Percentiles rank a stretch among this genome's conserved stretches.
Evolutionary conservation across 1,140 invertebrate genomes (phyloP).

Genomic region (Magallana gigas): DNA sequence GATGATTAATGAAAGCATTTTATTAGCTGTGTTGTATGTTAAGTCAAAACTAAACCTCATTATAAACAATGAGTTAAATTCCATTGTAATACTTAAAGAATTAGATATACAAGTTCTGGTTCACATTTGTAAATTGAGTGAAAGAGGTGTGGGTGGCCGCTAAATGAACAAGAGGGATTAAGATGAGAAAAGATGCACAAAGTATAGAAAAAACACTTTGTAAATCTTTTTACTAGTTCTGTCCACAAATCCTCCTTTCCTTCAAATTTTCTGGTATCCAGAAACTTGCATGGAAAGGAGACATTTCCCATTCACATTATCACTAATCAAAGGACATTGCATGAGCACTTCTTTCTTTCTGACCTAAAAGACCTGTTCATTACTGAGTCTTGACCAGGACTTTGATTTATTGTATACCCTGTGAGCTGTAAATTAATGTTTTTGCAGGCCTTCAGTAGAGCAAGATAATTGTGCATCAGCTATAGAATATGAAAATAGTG

Average conservation of each 20-base stretch:
- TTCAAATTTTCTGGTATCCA: constrained; percentile 26
- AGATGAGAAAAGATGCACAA: constrained; percentile 18
- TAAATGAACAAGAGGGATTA: constrained; percentile 37
- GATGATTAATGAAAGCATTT: neutral
- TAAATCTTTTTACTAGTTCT: neutral
- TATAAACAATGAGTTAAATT: no score
- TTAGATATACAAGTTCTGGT: no score
- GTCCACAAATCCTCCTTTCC: constrained; percentile 11
- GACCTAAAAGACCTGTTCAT: constrained; percentile 23
- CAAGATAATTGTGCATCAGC: constrained; percentile 37
- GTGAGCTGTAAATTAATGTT: constrained; percentile 48
- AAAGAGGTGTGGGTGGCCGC: constrained; percentile 46
- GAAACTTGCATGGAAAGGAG: constrained; percentile 5
- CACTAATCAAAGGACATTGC: constrained; percentile 11
- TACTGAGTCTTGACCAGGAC: constrained; percentile 13
- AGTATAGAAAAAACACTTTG: neutral
- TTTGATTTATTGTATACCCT: neutral
- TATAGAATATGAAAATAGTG: constrained; percentile 49
- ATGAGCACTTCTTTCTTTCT: constrained; percentile 33
- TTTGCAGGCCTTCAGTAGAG: constrained; percentile 55
- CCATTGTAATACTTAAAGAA: no score
- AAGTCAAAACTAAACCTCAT: no score
- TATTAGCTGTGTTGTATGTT: no score
- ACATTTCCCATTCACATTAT: neutral
- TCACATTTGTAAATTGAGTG: neutral